A percentile compares a stretch with the other conserved stretches of the same genome.
These are phyloP conservation scores for Cephalophus harveyi DNA, from an alignment of 2,113 vertebrate genomes.

Conservation along the genomic window DNA sequence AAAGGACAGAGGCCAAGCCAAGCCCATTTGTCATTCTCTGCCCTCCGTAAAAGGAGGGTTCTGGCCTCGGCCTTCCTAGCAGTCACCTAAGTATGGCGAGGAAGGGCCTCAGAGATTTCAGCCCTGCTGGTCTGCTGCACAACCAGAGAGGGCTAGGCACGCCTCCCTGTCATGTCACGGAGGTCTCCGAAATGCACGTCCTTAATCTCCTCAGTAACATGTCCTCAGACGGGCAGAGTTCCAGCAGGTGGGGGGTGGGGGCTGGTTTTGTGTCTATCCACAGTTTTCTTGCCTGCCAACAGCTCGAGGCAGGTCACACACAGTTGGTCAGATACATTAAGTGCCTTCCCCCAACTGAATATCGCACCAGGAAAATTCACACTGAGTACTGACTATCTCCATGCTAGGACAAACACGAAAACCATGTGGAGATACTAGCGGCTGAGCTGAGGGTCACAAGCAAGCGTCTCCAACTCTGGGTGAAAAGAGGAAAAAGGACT, in stretches of 20 bases:
- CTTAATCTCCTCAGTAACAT: neutral
- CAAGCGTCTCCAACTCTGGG: neutral
- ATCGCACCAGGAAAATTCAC: neutral
- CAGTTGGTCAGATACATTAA: neutral
- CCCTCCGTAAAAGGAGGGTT: conserved; percentile 28
- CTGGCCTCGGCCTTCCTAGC: neutral
- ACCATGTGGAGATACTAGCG: neutral
- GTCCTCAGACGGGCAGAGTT: neutral
- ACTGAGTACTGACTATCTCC: neutral
- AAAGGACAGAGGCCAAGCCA: conserved; percentile 55
- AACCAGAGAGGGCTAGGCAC: neutral
- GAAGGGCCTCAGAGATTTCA: neutral
- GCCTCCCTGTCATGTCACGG: neutral
- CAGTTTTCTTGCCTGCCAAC: neutral
- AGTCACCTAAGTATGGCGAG: neutral
- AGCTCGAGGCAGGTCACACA: neutral
- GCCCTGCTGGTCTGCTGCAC: conserved; percentile 11
- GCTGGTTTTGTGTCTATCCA: neutral
- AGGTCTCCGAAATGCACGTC: neutral
- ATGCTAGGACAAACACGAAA: conserved; percentile 22
- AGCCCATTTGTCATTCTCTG: conserved; percentile 11
- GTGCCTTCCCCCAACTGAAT: neutral
- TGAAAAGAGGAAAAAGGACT: conserved; percentile 72
- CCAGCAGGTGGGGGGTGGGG: neutral
- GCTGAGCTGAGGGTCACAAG: neutral